phyloP scores from a whole-genome alignment of 1,140 invertebrate species.

The Brachionus manjavacas region DNA sequence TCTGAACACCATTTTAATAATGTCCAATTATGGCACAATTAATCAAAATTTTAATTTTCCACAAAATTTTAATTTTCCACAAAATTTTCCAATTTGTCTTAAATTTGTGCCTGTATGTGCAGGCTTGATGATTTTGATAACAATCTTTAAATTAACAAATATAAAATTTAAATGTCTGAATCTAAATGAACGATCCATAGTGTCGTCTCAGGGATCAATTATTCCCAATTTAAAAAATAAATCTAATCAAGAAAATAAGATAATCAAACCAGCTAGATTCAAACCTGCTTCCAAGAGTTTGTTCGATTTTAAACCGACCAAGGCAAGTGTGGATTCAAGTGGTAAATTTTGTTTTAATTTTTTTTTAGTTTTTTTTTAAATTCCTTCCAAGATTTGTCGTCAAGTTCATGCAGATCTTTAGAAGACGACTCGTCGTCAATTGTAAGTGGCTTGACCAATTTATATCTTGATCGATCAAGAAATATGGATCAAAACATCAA shows the following conservation, averaged over 20 bases:
- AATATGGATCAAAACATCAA: neutral
- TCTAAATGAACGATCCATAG: neutral
- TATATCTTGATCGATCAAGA: neutral
- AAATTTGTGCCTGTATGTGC: neutral
- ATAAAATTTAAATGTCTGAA: neutral
- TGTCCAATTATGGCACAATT: neutral
- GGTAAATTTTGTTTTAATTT: too few relatives aligned
- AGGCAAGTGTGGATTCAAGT: neutral
- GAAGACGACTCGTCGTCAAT: constrained; percentile 26
- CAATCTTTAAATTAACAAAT: neutral
- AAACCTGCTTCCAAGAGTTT: neutral
- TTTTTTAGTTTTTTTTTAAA: neutral
- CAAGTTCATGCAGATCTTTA: neutral
- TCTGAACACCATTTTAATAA: neutral
- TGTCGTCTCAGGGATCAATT: neutral
- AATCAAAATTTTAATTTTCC: neutral
- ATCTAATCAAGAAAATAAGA: neutral
- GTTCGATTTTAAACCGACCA: neutral
- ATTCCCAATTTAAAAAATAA: constrained; percentile 5
- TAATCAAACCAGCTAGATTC: constrained; percentile 11
- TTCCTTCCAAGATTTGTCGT: neutral
- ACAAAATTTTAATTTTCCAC: neutral
- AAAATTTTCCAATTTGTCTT: neutral
- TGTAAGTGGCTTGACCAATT: constrained; percentile 17
- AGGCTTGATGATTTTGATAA: neutral